These are phyloP conservation scores for Poecilia latipinna DNA, from an alignment of 2,113 vertebrate species.

Conservation along the genomic window DNA sequence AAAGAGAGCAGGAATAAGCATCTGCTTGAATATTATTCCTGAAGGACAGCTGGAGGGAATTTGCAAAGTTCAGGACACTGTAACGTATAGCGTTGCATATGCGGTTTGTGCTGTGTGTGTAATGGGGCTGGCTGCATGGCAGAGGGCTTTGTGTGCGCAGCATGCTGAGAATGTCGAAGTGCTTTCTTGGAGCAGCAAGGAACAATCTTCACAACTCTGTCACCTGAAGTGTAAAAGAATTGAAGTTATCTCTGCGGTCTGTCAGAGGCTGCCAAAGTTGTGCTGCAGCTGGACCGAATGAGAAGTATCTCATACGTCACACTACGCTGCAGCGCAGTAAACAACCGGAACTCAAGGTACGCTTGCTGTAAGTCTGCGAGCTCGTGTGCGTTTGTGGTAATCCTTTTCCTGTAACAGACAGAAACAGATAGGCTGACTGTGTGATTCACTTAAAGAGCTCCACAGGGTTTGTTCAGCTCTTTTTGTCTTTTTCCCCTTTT, in stretches of 20 bases:
- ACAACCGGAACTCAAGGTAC: not conserved
- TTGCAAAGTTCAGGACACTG: not conserved
- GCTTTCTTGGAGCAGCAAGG: not conserved
- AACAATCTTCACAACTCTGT: constrained; percentile 1
- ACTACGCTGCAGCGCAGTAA: not conserved
- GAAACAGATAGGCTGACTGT: no score
- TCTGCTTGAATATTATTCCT: not conserved
- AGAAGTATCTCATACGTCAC: not conserved
- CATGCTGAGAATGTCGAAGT: not conserved
- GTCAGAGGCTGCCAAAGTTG: constrained; percentile 4
- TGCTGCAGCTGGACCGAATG: not conserved
- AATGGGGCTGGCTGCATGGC: not conserved
- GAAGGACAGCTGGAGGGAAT: not conserved
- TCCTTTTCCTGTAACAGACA: no score
- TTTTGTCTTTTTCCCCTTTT: no score
- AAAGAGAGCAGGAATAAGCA: not conserved
- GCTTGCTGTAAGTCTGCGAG: not conserved
- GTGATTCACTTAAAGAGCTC: no score
- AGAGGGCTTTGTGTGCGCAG: not conserved
- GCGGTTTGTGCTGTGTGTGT: not conserved
- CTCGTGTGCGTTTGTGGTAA: no score
- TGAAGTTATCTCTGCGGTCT: not conserved
- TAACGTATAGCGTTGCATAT: not conserved
- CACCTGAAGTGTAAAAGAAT: constrained; percentile 1
- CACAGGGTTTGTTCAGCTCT: no score